phyloP scores from a whole-genome alignment of 2,797 vertebrate species.

The Myotis vivesi region DNA sequence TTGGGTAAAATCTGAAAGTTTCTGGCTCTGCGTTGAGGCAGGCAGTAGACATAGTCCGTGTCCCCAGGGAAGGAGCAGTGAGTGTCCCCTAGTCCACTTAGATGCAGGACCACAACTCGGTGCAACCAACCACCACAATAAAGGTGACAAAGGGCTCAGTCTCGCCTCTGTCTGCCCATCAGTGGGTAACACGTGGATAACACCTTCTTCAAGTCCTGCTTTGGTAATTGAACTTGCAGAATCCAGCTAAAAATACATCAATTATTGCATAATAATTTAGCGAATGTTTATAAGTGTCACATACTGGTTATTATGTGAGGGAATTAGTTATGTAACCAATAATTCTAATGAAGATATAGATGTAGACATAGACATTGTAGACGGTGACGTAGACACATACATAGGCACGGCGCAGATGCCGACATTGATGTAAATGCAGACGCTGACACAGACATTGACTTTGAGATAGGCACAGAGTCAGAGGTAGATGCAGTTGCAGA shows the following conservation, averaged over 20 bases:
- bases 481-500: neutral
- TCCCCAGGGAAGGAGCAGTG: neutral
- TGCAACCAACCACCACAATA: neutral
- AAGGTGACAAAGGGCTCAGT: neutral
- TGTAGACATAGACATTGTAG: neutral
- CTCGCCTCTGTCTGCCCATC: neutral
- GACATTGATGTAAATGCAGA: neutral
- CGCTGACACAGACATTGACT: neutral
- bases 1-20: slow-evolving; percentile 26
- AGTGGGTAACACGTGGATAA: neutral
- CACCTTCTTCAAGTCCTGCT: neutral
- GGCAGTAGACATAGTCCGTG: neutral
- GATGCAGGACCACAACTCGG: neutral
- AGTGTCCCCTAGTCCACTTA: neutral
- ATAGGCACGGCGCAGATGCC: neutral
- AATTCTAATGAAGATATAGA: neutral
- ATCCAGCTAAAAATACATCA: neutral
- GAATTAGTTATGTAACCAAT: too few relatives aligned
- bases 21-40: neutral
- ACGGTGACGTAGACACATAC: neutral
- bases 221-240: neutral
- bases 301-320: too few relatives aligned
- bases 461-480: neutral
- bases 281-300: too few relatives aligned
- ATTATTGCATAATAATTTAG: too few relatives aligned